Base-by-base conservation (phyloP, 2,888 invertebrate genomes). In the Thymelicus sylvestris region DNA sequence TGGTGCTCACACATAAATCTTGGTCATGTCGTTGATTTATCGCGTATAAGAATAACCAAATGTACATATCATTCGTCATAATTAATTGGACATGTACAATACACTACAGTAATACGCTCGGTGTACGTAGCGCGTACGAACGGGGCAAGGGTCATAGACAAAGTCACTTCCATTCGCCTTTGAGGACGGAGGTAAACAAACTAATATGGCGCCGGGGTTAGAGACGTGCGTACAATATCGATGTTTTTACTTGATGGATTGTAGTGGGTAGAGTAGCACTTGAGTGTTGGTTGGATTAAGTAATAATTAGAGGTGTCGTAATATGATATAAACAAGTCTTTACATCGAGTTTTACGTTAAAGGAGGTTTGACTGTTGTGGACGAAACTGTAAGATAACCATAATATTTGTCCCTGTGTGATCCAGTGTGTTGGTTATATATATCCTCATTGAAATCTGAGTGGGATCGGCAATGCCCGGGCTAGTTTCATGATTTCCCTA, bases 161-260 rank as follows among this genome's bases (percentile, higher is more conserved):
- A 91, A 85, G 92, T 92, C 88, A 92, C 92, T 89, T 90, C 83
- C 85, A 88, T 86, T 86, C 82, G 92, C 82, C 92, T 88, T 92
- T 91, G 87, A 81, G 77, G 74, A 61, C 48, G 76, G 77, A 81
- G 86, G 89, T 88, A 88, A 90, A 90, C 82, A 89, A 87, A 89
- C 89, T 81, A 80, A 69, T 62, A 31, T 59, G 52, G 48, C 57
- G 67, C 19, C 44, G 55, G 39, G 41, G 41, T 52, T 52, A 65
- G 65, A 65, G 65, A 65, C 39, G 65, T 55, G 52, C 41, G n/a
- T 10, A 5, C n/a, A 13, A 38, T 50, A 55, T 64, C 64, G 41
- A 55, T 65, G 41, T 41, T 65, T 55, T 41, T 15, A 31, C 6
- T 19, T 24, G 19, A 24, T 2, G 31, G 31, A 31, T 31, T 31